These are phyloP conservation scores for Suillia variegata DNA, from an alignment of 2,888 invertebrate genomes.

Conservation along the genomic window DNA sequence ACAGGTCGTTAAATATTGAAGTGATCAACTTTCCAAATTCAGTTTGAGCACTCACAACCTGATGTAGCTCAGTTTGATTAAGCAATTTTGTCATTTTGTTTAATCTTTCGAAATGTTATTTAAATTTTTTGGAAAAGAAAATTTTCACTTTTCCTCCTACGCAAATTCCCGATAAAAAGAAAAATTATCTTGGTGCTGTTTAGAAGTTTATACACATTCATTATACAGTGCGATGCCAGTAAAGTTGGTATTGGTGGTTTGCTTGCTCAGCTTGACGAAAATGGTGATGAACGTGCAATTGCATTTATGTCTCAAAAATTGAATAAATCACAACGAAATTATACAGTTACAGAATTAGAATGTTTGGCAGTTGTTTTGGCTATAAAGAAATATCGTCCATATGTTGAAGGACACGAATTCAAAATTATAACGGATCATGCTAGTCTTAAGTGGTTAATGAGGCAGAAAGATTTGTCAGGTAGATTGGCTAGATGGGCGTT, in stretches of 20 bases:
- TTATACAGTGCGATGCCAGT: conserved; percentile 28
- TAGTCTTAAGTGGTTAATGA: conserved; percentile 37
- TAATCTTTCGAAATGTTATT: too few relatives aligned
- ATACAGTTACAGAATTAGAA: conserved; percentile 22
- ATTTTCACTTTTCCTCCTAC: too few relatives aligned
- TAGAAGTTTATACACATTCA: too few relatives aligned
- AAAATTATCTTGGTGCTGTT: too few relatives aligned
- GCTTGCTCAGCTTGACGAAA: conserved; percentile 10
- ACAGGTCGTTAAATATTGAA: too few relatives aligned
- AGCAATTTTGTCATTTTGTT: too few relatives aligned
- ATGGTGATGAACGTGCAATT: conserved; percentile 7
- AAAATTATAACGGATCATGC: conserved; percentile 35
- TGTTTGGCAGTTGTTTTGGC: conserved; percentile 22
- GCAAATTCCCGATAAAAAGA: too few relatives aligned
- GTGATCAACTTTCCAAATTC: too few relatives aligned
- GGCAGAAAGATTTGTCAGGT: conserved; percentile 36
- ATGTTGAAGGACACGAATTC: conserved; percentile 23
- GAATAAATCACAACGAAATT: conserved; percentile 16
- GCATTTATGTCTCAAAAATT: conserved; percentile 21
- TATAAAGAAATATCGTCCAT: conserved; percentile 26
- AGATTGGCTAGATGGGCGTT: conserved; percentile 37
- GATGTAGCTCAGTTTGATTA: too few relatives aligned
- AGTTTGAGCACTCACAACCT: too few relatives aligned
- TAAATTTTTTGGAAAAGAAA: too few relatives aligned
- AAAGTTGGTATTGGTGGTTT: conserved; percentile 19